phyloP scores from a whole-genome alignment of 2,113 vertebrate genomes.

The Heterotilapia buettikoferi region DNA sequence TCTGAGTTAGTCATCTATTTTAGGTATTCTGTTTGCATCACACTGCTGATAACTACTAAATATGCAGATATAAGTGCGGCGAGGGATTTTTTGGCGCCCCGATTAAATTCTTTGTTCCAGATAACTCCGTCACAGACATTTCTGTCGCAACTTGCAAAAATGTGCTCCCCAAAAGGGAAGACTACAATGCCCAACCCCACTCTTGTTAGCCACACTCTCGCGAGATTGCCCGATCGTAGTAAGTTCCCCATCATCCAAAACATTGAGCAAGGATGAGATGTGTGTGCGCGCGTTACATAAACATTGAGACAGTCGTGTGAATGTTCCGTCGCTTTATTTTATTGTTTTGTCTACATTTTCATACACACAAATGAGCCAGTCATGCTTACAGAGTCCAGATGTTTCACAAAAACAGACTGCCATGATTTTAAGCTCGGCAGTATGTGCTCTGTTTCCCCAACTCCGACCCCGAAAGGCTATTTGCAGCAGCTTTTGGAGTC shows the following conservation, averaged over 20 bases:
- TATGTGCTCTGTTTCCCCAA: background rate
- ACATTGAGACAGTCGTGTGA: slow-evolving; percentile 35
- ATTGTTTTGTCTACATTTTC: background rate
- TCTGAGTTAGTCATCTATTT: slow-evolving; percentile 59
- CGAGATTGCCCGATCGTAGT: slow-evolving; percentile 39
- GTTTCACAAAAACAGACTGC: background rate
- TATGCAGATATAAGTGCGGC: background rate
- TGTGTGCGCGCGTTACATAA: slow-evolving; percentile 53
- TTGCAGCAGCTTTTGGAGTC: background rate
- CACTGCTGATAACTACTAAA: background rate
- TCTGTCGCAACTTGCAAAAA: background rate
- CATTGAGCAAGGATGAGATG: slow-evolving; percentile 11
- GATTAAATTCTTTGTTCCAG: background rate
- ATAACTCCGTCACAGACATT: background rate
- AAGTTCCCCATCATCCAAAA: slow-evolving; percentile 26
- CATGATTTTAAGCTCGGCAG: background rate
- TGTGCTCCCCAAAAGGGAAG: background rate
- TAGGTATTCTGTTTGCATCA: slow-evolving; percentile 23
- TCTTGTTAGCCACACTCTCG: slow-evolving; percentile 29
- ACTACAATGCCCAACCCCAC: slow-evolving; percentile 59
- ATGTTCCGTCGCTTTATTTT: slow-evolving; percentile 31
- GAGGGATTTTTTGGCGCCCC: background rate
- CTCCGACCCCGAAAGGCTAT: background rate
- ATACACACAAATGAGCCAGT: background rate
- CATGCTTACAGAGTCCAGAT: background rate